phyloP scores from a whole-genome alignment of 2,113 vertebrate species.

The Oreotrochilus melanogaster region DNA sequence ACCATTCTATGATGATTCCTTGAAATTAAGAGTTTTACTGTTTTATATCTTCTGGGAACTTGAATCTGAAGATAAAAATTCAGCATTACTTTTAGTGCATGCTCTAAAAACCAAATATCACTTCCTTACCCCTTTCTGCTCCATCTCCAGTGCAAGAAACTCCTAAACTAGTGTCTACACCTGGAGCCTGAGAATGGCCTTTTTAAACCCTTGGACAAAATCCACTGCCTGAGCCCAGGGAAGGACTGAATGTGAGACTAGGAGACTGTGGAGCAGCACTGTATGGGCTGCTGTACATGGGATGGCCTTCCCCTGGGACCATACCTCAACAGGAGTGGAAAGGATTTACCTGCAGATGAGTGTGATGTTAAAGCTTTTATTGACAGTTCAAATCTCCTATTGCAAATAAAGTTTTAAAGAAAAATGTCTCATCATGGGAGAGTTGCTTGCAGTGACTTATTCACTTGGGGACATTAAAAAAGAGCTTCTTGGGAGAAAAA shows the following conservation, averaged over 20 bases:
- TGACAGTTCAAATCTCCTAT: not conserved
- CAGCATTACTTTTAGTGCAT: not conserved
- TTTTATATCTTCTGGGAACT: not conserved
- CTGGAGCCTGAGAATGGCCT: not conserved
- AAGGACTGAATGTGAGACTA: not conserved
- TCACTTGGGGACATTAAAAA: not conserved
- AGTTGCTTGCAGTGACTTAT: not conserved
- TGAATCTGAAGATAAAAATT: not conserved
- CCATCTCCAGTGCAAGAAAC: not conserved
- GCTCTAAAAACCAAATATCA: not conserved
- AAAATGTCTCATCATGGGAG: not conserved
- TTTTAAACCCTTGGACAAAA: not conserved
- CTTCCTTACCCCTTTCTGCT: not conserved
- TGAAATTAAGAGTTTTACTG: not conserved
- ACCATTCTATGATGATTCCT: too few species aligned
- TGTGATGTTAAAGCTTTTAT: not conserved
- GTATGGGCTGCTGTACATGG: fast-evolving
- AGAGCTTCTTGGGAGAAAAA: not conserved
- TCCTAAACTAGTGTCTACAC: not conserved
- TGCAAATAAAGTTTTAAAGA: not conserved
- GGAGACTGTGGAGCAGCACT: not conserved
- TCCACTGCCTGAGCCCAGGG: not conserved
- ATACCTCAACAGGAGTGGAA: not conserved
- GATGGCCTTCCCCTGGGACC: not conserved
- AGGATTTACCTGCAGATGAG: not conserved